Conservation (phyloP, 1,140 invertebrate genomes). For the Cotesia vestalis region DNA sequence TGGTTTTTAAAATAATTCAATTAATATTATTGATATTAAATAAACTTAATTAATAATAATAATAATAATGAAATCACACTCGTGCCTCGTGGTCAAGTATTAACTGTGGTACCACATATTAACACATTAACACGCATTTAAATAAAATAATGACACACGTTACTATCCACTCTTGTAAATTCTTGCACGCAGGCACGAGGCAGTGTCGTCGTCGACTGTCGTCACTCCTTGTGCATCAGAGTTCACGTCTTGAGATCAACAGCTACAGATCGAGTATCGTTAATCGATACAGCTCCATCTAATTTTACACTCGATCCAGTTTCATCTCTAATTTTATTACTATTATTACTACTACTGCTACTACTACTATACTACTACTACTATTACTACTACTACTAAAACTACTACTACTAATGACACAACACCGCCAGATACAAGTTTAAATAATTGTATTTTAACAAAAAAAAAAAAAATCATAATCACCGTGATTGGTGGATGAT, state of each 20-base stretch:
- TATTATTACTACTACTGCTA: too few species aligned
- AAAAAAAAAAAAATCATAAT: slow-evolving; percentile 1
- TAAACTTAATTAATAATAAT: too few species aligned
- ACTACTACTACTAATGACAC: too few species aligned
- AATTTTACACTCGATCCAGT: background rate
- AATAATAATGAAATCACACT: slow-evolving; percentile 19
- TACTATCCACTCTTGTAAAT: slow-evolving; percentile 15
- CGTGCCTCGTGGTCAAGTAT: background rate
- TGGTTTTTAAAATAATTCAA: slow-evolving; percentile 37
- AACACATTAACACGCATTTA: background rate
- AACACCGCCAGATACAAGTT: background rate
- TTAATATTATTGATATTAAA: slow-evolving; percentile 2
- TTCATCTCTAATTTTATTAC: too few species aligned
- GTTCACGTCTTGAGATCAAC: slow-evolving; percentile 3
- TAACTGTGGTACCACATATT: background rate
- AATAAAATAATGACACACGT: slow-evolving; percentile 6
- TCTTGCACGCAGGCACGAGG: slow-evolving; percentile 4
- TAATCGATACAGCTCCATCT: background rate
- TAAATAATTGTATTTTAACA: background rate
- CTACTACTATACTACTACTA: too few species aligned
- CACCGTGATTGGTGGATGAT: slow-evolving; percentile 7
- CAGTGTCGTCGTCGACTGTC: slow-evolving; percentile 23
- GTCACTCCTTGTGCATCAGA: slow-evolving; percentile 22
- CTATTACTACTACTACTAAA: too few species aligned
- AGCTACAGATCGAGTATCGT: background rate